These are phyloP conservation scores for Elephantulus edwardii DNA, from an alignment of 2,113 vertebrate species.

Conservation along the genomic window DNA sequence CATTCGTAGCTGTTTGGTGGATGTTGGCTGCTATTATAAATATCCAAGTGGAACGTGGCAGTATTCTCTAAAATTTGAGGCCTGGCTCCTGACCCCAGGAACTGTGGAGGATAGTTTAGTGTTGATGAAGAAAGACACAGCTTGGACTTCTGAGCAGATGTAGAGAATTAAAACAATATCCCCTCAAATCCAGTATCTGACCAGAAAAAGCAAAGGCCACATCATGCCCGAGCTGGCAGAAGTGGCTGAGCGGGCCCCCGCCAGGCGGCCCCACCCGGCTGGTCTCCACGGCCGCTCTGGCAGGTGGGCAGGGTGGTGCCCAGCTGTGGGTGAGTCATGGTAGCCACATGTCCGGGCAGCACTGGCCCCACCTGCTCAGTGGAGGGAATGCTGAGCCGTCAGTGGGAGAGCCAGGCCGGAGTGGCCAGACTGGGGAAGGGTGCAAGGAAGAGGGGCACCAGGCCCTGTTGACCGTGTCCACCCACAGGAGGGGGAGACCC, in stretches of 20 bases:
- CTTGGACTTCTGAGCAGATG: background rate
- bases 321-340: background rate
- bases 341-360: background rate
- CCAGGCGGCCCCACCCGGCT: background rate
- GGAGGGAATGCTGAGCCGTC: background rate
- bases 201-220: background rate
- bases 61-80: background rate
- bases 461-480: too few species aligned
- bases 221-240: background rate
- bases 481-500: background rate
- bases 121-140: background rate
- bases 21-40: background rate
- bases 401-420: background rate
- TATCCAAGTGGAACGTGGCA: background rate
- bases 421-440: background rate
- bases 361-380: background rate
- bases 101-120: background rate
- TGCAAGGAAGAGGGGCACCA: background rate
- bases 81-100: background rate
- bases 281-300: background rate
- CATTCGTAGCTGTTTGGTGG: background rate
- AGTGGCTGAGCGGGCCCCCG: background rate
- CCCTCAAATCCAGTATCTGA: background rate
- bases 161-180: background rate
- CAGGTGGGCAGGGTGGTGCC: background rate